Evolutionary conservation across 2,797 vertebrate genomes (phyloP).

Genomic region (Trachops cirrhosus): DNA sequence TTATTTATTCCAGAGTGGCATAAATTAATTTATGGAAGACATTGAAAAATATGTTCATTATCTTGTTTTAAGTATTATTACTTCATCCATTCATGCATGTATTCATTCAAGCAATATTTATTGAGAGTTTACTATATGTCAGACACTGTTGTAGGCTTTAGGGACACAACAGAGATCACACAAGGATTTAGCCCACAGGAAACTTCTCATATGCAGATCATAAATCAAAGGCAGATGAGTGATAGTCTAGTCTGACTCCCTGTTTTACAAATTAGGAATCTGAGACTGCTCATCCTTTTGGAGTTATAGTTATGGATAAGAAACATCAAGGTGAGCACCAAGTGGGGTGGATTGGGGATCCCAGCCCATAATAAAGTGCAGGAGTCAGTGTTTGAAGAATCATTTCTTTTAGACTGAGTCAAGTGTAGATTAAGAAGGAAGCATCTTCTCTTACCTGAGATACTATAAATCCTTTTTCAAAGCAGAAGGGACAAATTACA

Average conservation of each 20-base stretch:
- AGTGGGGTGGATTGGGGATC: background rate
- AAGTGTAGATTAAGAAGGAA: slow-evolving; percentile 28
- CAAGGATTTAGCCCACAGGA: background rate
- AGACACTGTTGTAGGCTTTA: background rate
- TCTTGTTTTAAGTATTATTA: slow-evolving; percentile 2
- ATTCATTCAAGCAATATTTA: background rate
- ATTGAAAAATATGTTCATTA: background rate
- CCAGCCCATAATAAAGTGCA: background rate
- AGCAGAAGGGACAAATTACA: background rate
- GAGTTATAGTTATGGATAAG: background rate
- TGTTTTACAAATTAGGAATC: background rate
- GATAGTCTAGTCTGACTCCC: background rate
- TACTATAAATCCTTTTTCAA: background rate
- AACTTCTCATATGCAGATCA: background rate
- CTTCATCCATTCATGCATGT: background rate
- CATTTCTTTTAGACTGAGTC: background rate
- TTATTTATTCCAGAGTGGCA: slow-evolving; percentile 2
- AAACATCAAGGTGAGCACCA: background rate
- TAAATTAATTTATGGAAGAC: slow-evolving; percentile 19
- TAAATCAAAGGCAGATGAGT: background rate
- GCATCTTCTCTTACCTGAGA: background rate
- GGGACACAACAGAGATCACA: background rate
- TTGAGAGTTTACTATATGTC: background rate
- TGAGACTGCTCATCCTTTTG: background rate
- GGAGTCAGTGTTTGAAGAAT: background rate